phyloP scores from a whole-genome alignment of 2,888 invertebrate genomes.

The Autographa gamma region DNA sequence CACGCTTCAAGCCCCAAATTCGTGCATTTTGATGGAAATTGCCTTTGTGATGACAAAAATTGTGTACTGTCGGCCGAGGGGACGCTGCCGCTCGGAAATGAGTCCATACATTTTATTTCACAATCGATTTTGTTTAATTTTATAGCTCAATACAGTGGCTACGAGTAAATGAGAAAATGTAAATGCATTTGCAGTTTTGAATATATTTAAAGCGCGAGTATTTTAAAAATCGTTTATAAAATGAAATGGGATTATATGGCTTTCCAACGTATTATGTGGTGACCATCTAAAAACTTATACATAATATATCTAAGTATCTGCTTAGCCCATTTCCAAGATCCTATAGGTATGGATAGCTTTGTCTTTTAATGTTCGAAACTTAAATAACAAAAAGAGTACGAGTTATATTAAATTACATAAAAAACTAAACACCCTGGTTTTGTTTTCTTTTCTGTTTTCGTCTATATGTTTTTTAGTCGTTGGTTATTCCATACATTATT shows the following conservation, averaged over 20 bases:
- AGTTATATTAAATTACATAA: no score
- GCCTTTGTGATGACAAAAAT: slow-evolving; percentile 83
- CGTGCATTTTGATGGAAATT: slow-evolving; percentile 82
- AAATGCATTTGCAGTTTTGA: slow-evolving; percentile 50
- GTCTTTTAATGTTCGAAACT: no score
- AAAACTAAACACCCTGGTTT: no score
- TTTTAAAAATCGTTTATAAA: slow-evolving; percentile 43
- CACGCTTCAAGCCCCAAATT: slow-evolving; percentile 72
- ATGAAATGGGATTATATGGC: slow-evolving; percentile 28
- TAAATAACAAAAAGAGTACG: no score
- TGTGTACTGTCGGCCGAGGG: slow-evolving; percentile 72
- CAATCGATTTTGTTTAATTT: slow-evolving; percentile 80
- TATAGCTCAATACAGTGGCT: slow-evolving; percentile 68
- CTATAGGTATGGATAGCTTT: no score
- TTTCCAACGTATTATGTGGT: slow-evolving; percentile 6
- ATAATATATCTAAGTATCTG: no score
- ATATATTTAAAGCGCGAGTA: slow-evolving; percentile 33
- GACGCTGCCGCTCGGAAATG: slow-evolving; percentile 75
- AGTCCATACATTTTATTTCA: slow-evolving; percentile 80
- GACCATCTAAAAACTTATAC: no score
- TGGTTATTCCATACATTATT: not conserved
- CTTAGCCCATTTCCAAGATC: no score
- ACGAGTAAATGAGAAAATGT: slow-evolving; percentile 63
- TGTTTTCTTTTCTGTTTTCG: no score
- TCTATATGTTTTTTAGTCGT: no score